Base-by-base conservation (phyloP, 2,797 vertebrate genomes). In the Sebastes diaconus region DNA sequence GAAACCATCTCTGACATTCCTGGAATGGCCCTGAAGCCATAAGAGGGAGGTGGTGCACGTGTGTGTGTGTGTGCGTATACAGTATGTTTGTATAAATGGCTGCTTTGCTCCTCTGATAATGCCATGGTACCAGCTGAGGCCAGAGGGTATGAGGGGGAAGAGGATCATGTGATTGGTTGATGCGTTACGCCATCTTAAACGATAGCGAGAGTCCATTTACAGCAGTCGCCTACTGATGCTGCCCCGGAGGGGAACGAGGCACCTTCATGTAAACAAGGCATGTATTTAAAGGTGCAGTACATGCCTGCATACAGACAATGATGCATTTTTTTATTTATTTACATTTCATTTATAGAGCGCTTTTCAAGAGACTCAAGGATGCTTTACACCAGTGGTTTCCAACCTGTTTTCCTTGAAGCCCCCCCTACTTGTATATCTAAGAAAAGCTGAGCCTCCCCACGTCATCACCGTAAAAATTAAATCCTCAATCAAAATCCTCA, bases 1-100 rank as follows among this genome's bases (percentile, higher is more conserved):
- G 95, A 96, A 95, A 95, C 85, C 95, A 95, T 96, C 94, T 54
- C 87, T 96, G 96, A 96, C 97, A 96, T 95, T 96, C 96, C 95
- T 92, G 92, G 95, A 96, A 97, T 96, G 95, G 93, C 96, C 97
- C 96, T 77, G 88, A 81, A 96, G 96, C 95, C 94, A 95, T 86
- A 92, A 68, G 80, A 86, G 79, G 88, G 95, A 93, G 77, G 75
- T 85, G 88, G 71, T 76, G 78, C 32, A n/a, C 82, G 36, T 39
- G 36, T 24, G 29, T 67, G 77, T 65, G 64, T 83, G 83, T 83
- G 83, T 79, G 76, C n/a, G 8, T 22, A 54, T 54, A 54, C 50
- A 54, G 50, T 79, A 64, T 84, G 76, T 88, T 66, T 85, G 85
- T 86, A 57, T 84, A 87, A 89, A 91, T 88, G 85, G 79, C 81